Evolutionary conservation across 2,113 vertebrate species (phyloP), one percentile per base, ranked within the genome.

Genomic region (Monopterus albus): DNA sequence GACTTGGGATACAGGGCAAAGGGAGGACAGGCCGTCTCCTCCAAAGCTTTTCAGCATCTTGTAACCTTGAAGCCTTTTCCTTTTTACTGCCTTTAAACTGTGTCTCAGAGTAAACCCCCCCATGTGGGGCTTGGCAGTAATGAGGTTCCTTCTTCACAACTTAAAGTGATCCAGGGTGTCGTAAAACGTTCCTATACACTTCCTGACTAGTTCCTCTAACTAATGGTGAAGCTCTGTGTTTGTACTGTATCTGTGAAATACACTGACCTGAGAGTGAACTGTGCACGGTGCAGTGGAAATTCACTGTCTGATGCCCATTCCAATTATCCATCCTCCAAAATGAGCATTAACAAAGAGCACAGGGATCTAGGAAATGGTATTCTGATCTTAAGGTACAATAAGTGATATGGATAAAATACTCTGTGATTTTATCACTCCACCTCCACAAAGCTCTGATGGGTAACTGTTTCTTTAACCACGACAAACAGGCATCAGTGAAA

Each of bases 51-150:
- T 87, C 85, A 75, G 77, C 79, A 68, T 87, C 88, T 91, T 82
- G 50, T 91, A 91, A 88, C 89, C 86, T 83, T 70, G 25, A 79
- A 88, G 85, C 71, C 78, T 85, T 87, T 86, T 81, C 72, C 79
- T 76, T 90, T 91, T 91, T 85, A 90, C 77, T 78, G 86, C 88
- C 84, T 78, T 85, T 91, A 83, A 91, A 90, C 52, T 67, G 69
- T 10, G 88, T 89, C 89, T 91, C 85, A 74, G 77, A 87, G 84
- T 60, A 55, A 82, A 57, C 58, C 46, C 67, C n/a, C 80, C 75
- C 36, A 15, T 72, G 78, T 63, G 70, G 79, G 83, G 60, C 73
- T 28, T 31, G 52, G 31, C 67, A 45, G 87, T 91, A 90, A 92
- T 86, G 87, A 91, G 88, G 80, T 82, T 87, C 80, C 77, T 64